Evolutionary conservation across 2,113 vertebrate genomes (phyloP), one percentile per base, ranked within the genome.

Genomic region (Anseranas semipalmata): DNA sequence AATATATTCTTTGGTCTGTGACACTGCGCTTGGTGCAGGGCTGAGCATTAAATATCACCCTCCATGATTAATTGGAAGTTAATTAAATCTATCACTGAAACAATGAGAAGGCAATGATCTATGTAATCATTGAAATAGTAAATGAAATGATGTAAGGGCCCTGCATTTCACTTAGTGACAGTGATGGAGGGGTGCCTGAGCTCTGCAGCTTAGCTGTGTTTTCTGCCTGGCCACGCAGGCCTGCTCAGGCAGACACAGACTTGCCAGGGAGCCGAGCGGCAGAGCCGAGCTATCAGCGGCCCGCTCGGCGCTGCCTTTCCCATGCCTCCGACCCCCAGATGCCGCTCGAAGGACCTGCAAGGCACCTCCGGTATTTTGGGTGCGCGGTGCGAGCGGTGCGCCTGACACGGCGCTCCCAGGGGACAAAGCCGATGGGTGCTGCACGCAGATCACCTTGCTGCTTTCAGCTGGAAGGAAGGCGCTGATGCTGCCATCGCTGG

Each of bases 41-140:
- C 98, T 98, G 98, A 99, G 98, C 98, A 99, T 99, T 99, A 99
- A 99, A 99, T 99, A 99, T 99, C 99, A 99, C 98, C 99, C 98
- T 98, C 98, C 96, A 97, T 99, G 99, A 99, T 99, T 99, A 99
- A 99, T 99, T 99, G 98, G 98, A 99, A 99, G 99, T 99, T 99
- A 99, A 99, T 99, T 99, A 99, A 99, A 99, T 98, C 99, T 98
- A 99, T 99, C 99, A 99, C 98, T 98, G 98, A 99, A 98, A 99
- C 99, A 99, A 99, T 99, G 98, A 98, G 98, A 98, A 98, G 98
- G 99, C 99, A 99, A 99, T 99, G 99, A 99, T 99, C 97, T 99
- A 98, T 99, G 99, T 99, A 99, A 99, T 99, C 99, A 99, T 98
- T 99, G 99, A 98, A 99, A 99, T 98, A 99, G 99, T 99, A 99